These are phyloP conservation scores for Drosophila orosa DNA, from an alignment of 1,140 invertebrate genomes.

Conservation along the genomic window DNA sequence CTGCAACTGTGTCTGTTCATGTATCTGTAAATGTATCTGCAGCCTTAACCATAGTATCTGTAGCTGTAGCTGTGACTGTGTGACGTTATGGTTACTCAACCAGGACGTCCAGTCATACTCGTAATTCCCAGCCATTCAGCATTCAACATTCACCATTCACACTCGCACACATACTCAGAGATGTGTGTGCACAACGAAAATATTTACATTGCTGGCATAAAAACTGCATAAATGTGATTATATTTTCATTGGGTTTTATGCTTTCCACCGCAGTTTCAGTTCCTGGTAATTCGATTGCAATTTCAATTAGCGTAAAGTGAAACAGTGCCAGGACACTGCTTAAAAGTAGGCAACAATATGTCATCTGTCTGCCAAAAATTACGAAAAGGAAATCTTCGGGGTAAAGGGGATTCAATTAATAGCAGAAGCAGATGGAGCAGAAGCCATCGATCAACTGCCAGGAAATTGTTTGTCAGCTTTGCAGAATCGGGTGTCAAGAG, in stretches of 20 bases:
- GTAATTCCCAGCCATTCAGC: conserved; percentile 27
- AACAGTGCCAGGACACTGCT: conserved; percentile 1
- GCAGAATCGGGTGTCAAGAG: conserved; percentile 45
- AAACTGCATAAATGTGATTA: conserved; percentile 83
- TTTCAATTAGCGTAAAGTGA: conserved; percentile 81
- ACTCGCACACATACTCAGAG: neutral
- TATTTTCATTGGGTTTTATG: conserved; percentile 79
- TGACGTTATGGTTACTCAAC: conserved; percentile 48
- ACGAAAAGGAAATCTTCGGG: conserved; percentile 12
- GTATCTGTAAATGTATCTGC: conserved; percentile 12
- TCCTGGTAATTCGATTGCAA: conserved; percentile 76
- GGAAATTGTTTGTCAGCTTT: conserved; percentile 48
- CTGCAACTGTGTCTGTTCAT: neutral
- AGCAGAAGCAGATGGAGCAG: neutral
- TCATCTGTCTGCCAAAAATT: neutral
- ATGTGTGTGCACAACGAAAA: conserved; percentile 62
- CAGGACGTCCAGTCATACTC: conserved; percentile 42
- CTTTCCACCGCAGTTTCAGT: conserved; percentile 35
- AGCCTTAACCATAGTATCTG: conserved; percentile 15
- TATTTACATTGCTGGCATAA: conserved; percentile 82
- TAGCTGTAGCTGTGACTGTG: conserved; percentile 20
- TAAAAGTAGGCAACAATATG: conserved; percentile 33
- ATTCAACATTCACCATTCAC: conserved; percentile 25
- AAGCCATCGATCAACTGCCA: conserved; percentile 36
- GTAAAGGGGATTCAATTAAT: conserved; percentile 37